phyloP scores from a whole-genome alignment of 1,140 invertebrate genomes.

The Drosophila saltans region DNA sequence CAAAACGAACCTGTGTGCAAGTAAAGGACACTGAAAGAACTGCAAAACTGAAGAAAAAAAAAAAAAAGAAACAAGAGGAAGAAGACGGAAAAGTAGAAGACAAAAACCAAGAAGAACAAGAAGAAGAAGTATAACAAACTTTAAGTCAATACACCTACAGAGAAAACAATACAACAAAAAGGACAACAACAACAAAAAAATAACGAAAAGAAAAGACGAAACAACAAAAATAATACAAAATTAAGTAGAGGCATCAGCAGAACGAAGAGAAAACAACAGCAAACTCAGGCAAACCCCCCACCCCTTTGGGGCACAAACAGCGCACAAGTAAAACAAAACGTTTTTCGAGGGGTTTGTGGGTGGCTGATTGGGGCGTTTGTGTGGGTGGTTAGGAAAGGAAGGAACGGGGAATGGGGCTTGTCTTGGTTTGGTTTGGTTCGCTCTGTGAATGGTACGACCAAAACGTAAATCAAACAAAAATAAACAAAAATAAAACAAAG shows the following conservation, averaged over 20 bases:
- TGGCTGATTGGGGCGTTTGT: constrained; percentile 2
- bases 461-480: constrained; percentile 78
- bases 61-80: constrained; percentile 11
- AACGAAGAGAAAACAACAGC: constrained; percentile 42
- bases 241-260: constrained; percentile 50
- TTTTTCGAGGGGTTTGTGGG: constrained; percentile 8
- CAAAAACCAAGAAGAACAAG: constrained; percentile 60
- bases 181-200: constrained; percentile 15
- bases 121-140: constrained; percentile 73
- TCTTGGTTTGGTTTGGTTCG: not conserved
- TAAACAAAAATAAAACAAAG: constrained; percentile 72
- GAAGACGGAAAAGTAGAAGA: constrained; percentile 21
- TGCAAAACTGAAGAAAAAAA: constrained; percentile 24
- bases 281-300: constrained; percentile 50
- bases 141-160: constrained; percentile 77
- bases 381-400: constrained; percentile 1
- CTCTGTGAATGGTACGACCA: constrained; percentile 45
- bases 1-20: constrained; percentile 25
- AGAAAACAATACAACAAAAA: constrained; percentile 50
- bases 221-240: constrained; percentile 57
- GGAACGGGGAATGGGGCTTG: not conserved
- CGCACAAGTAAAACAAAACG: constrained; percentile 67
- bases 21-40: constrained; percentile 36
- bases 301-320: constrained; percentile 38
- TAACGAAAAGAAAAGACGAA: not conserved